These are phyloP conservation scores for Lutjanus campechanus DNA, from an alignment of 2,797 vertebrate genomes.

Conservation along the genomic window DNA sequence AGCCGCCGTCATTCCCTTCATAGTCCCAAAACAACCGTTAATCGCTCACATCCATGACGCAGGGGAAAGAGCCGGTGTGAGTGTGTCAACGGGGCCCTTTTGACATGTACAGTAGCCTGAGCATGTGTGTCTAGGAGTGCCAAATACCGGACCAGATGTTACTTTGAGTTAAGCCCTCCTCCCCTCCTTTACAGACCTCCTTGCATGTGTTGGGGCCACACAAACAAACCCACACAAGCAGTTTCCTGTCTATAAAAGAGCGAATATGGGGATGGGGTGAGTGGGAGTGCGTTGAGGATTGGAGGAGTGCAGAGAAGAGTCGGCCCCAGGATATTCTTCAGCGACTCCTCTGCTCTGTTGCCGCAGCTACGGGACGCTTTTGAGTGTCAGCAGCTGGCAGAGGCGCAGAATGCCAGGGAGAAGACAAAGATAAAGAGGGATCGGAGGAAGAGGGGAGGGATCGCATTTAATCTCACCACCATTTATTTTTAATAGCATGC, in stretches of 20 bases:
- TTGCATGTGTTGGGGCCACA: conserved; percentile 38
- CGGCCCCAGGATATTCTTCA: conserved; percentile 68
- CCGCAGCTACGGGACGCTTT: conserved; percentile 71
- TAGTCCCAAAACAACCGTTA: conserved; percentile 54
- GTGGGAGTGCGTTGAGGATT: conserved; percentile 45
- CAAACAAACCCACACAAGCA: conserved; percentile 45
- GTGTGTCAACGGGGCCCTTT: conserved; percentile 11
- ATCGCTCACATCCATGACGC: conserved; percentile 28
- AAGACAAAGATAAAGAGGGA: conserved; percentile 75
- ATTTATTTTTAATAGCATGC: conserved; percentile 87
- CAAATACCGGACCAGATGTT: conserved; percentile 60
- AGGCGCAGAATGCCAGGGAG: conserved; percentile 65
- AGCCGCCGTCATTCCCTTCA: conserved; percentile 31
- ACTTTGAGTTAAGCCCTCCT: conserved; percentile 40
- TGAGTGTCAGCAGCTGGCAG: conserved; percentile 80
- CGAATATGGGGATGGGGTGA: conserved; percentile 33
- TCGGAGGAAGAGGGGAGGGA: conserved; percentile 65
- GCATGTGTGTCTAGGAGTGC: conserved; percentile 11
- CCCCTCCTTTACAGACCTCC: conserved; percentile 32
- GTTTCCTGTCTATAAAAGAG: conserved; percentile 53
- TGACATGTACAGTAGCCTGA: conserved; percentile 2
- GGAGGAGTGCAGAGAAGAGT: conserved; percentile 43
- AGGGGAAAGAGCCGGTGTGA: conserved; percentile 9
- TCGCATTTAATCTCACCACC: conserved; percentile 76
- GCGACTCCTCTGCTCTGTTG: conserved; percentile 61